phyloP scores from a whole-genome alignment of 1,140 invertebrate species.

The Caenorhabditis inopinata region DNA sequence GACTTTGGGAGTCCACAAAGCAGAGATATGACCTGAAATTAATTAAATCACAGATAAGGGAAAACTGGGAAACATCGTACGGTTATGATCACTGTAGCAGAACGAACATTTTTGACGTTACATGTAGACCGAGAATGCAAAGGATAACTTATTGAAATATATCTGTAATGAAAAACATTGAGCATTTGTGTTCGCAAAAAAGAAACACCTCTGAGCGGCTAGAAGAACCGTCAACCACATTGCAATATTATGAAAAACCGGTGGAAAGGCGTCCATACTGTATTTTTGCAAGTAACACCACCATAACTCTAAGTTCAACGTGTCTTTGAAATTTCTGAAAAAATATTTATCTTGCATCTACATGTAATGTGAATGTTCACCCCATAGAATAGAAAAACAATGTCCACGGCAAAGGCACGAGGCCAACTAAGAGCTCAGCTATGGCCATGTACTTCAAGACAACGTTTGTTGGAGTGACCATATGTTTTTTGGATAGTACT shows the following conservation, averaged over 20 bases:
- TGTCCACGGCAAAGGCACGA: constrained; percentile 65
- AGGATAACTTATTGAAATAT: constrained; percentile 64
- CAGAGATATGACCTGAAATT: constrained; percentile 50
- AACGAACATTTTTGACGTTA: constrained; percentile 58
- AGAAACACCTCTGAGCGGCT: constrained; percentile 59
- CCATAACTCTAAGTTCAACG: constrained; percentile 57
- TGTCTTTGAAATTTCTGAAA: constrained; percentile 55
- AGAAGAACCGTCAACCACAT: constrained; percentile 66
- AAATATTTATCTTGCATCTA: not conserved
- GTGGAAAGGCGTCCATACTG: constrained; percentile 63
- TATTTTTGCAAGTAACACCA: constrained; percentile 66
- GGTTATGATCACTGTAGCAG: constrained; percentile 61
- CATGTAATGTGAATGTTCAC: constrained; percentile 3
- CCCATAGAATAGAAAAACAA: constrained; percentile 61
- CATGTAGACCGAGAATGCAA: constrained; percentile 59
- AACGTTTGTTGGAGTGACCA: constrained; percentile 65
- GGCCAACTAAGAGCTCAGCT: constrained; percentile 61
- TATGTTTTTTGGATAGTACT: constrained; percentile 63
- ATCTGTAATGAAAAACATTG: constrained; percentile 50
- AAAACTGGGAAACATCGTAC: constrained; percentile 8
- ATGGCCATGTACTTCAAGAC: constrained; percentile 66
- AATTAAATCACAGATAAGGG: too few species aligned
- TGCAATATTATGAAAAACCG: constrained; percentile 54
- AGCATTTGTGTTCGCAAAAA: too few species aligned
- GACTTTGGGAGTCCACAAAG: constrained; percentile 63